Percentiles rank a stretch among this genome's conserved stretches.
These are phyloP conservation scores for Drosophila quadrilineata DNA, from an alignment of 1,140 invertebrate genomes.

Conservation along the genomic window DNA sequence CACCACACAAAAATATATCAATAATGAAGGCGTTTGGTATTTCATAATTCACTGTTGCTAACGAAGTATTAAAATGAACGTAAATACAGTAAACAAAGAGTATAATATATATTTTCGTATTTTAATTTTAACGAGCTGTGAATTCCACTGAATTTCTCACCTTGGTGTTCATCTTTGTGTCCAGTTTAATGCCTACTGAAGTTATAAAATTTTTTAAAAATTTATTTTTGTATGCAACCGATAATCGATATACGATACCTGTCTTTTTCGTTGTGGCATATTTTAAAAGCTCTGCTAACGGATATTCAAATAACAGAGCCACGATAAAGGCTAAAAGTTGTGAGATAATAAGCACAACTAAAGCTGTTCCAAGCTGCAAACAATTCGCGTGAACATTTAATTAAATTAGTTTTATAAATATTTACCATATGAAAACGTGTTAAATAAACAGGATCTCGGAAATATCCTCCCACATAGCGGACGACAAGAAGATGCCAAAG, in stretches of 20 bases:
- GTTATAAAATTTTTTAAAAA: not conserved
- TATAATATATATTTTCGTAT: no score
- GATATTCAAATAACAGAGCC: constrained; percentile 54
- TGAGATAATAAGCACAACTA: constrained; percentile 42
- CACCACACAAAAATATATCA: not conserved
- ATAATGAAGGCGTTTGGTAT: no score
- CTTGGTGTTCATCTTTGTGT: no score
- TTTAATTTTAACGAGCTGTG: not conserved
- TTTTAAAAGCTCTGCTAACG: constrained; percentile 44
- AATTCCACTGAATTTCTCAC: constrained; percentile 4
- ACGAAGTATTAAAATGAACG: no score
- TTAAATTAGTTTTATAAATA: not conserved
- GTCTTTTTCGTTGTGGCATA: not conserved
- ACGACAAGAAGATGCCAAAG: constrained; percentile 67
- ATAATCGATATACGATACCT: no score
- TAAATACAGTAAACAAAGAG: no score
- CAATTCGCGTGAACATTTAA: not conserved
- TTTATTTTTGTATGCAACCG: no score
- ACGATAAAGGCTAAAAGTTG: constrained; percentile 42
- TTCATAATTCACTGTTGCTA: no score
- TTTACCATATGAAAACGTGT: constrained; percentile 47
- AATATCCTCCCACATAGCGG: constrained; percentile 44
- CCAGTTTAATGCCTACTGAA: constrained; percentile 6
- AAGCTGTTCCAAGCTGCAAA: constrained; percentile 34
- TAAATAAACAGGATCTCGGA: constrained; percentile 55